phyloP scores from a whole-genome alignment of 2,113 vertebrate species.

The Crotalus viridis region DNA sequence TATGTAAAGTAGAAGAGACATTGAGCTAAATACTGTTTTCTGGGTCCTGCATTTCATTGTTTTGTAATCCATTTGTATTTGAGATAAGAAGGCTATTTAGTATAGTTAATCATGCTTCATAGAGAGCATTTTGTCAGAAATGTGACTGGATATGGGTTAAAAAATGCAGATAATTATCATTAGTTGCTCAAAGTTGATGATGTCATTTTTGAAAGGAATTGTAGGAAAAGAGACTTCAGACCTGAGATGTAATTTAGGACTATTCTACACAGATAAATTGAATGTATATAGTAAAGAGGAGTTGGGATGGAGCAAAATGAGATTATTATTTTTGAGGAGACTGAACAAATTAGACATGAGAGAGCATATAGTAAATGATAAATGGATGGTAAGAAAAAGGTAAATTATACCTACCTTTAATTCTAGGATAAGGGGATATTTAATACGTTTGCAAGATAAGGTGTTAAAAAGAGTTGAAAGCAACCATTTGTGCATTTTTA shows the following conservation, averaged over 20 bases:
- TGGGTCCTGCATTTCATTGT: not conserved
- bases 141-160: not conserved
- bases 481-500: not conserved
- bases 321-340: constrained; percentile 19
- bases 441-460: constrained; percentile 13
- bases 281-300: not conserved
- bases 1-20: constrained; percentile 1
- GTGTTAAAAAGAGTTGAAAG: constrained; percentile 5
- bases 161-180: constrained; percentile 15
- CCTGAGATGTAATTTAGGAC: not conserved
- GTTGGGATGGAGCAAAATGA: not conserved
- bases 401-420: constrained; percentile 17
- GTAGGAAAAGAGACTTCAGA: not conserved
- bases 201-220: constrained; percentile 3
- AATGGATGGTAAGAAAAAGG: constrained; percentile 17
- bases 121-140: not conserved
- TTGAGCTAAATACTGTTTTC: not conserved
- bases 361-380: constrained; percentile 20
- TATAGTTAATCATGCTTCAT: constrained; percentile 10
- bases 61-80: constrained; percentile 6
- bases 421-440: constrained; percentile 4
- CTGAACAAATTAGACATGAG: constrained; percentile 14
- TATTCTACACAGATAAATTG: constrained; percentile 6
- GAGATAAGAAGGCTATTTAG: constrained; percentile 8
- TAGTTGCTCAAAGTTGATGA: not conserved